phyloP scores from a whole-genome alignment of 2,888 invertebrate species.

The Tenthredo notha region DNA sequence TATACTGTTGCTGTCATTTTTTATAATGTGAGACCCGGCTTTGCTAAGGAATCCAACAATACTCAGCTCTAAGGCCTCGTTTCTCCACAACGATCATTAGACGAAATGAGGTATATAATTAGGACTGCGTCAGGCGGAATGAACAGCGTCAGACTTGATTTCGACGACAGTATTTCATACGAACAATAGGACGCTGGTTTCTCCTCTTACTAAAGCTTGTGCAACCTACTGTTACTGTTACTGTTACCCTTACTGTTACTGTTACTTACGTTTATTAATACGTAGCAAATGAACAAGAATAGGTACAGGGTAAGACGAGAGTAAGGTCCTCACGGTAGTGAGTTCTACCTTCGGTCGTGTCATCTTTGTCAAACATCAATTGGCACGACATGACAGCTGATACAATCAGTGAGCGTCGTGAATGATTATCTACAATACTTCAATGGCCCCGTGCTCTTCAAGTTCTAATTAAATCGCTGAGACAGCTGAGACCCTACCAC shows the following conservation, averaged over 20 bases:
- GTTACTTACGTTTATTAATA: background rate
- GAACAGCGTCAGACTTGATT: slow-evolving; percentile 12
- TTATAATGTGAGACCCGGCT: background rate
- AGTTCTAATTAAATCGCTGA: slow-evolving; percentile 37
- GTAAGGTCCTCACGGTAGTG: background rate
- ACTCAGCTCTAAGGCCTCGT: background rate
- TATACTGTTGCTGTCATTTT: background rate
- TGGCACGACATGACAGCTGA: slow-evolving; percentile 27
- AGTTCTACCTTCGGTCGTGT: background rate
- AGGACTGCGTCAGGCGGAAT: slow-evolving; percentile 33
- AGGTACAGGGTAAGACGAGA: background rate
- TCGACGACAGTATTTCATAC: slow-evolving; percentile 1
- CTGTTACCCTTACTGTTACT: background rate
- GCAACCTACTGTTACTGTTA: background rate
- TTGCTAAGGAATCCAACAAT: background rate
- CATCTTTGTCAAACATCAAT: slow-evolving; percentile 25
- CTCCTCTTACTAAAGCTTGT: background rate
- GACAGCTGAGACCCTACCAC: slow-evolving; percentile 13
- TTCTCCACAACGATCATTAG: slow-evolving; percentile 1
- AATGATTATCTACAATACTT: slow-evolving; percentile 27
- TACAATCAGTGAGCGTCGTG: slow-evolving; percentile 22
- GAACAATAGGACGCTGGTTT: slow-evolving; percentile 3
- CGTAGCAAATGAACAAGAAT: background rate
- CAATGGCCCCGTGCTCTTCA: slow-evolving; percentile 30
- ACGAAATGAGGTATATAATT: slow-evolving; percentile 26